A percentile compares a stretch with the other conserved stretches of the same genome.
These are phyloP conservation scores for Campoplex capitator DNA, from an alignment of 2,888 invertebrate genomes.

Conservation along the genomic window DNA sequence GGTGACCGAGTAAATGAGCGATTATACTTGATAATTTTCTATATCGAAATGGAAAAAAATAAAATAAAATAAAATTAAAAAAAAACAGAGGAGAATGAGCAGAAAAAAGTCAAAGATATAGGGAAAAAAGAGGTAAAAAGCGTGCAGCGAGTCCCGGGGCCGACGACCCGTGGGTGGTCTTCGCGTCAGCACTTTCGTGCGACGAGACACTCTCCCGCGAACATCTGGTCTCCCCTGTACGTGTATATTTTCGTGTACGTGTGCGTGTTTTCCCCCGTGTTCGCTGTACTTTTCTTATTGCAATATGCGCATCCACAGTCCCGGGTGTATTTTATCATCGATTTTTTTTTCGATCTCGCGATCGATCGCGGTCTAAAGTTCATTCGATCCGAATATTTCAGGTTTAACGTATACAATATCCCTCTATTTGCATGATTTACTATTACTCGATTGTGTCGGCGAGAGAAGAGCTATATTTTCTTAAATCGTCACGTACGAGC, in stretches of 20 bases:
- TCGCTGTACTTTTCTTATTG: constrained; percentile 50
- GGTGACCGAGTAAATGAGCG: constrained; percentile 38
- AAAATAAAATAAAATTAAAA: neutral
- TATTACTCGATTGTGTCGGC: neutral
- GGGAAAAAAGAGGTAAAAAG: constrained; percentile 69
- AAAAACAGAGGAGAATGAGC: constrained; percentile 29
- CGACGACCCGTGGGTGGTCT: constrained; percentile 72
- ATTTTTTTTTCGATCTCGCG: neutral
- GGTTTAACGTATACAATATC: neutral
- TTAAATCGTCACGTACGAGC: neutral
- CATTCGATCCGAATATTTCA: neutral
- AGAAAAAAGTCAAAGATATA: constrained; percentile 37
- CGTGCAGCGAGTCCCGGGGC: constrained; percentile 63
- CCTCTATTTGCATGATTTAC: neutral
- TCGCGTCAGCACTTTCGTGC: constrained; percentile 73
- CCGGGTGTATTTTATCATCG: constrained; percentile 10
- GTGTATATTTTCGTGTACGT: constrained; percentile 43
- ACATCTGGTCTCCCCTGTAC: constrained; percentile 66
- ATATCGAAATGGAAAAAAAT: neutral
- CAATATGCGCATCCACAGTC: neutral
- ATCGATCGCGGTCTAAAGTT: neutral
- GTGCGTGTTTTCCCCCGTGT: constrained; percentile 29
- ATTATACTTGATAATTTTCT: constrained; percentile 42
- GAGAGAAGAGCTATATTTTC: neutral
- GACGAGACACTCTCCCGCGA: constrained; percentile 64